A percentile compares a stretch with the other conserved stretches of the same genome.
These are phyloP conservation scores for Cygnus olor DNA, from an alignment of 2,797 vertebrate species.

Conservation along the genomic window DNA sequence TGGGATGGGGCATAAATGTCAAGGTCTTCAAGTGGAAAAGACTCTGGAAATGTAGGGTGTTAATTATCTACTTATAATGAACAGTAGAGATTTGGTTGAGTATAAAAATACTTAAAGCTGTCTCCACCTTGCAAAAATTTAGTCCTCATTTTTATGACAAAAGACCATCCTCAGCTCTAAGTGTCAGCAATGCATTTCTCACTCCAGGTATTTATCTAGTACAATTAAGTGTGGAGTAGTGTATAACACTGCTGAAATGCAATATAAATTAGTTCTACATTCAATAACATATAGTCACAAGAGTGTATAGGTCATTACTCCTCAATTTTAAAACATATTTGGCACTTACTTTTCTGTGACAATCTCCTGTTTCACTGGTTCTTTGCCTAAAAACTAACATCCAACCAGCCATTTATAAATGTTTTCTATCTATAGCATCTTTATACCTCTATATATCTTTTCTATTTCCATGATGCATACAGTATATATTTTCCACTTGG, in stretches of 20 bases:
- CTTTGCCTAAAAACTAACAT: constrained; percentile 2
- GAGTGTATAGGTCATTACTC: background rate
- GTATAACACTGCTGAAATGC: background rate
- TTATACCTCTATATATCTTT: background rate
- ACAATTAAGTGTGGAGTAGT: constrained; percentile 44
- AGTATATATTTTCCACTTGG: constrained; percentile 19
- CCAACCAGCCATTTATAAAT: constrained; percentile 11
- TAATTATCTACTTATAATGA: background rate
- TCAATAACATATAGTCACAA: background rate
- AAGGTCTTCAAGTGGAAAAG: background rate
- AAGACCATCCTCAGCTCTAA: constrained; percentile 15
- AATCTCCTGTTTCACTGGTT: background rate
- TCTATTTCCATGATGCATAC: background rate
- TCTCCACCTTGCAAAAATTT: constrained; percentile 4
- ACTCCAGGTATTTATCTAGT: constrained; percentile 45
- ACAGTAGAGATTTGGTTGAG: background rate
- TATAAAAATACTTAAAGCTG: background rate
- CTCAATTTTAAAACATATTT: background rate
- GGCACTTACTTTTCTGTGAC: background rate
- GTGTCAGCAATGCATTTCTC: background rate
- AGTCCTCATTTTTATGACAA: constrained; percentile 32
- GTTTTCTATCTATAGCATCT: background rate
- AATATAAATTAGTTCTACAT: constrained; percentile 32
- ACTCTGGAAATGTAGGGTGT: background rate
- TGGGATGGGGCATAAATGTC: background rate